Evolutionary conservation across 2,888 invertebrate genomes (phyloP).

Genomic region (Eudasyphora cyanicolor): DNA sequence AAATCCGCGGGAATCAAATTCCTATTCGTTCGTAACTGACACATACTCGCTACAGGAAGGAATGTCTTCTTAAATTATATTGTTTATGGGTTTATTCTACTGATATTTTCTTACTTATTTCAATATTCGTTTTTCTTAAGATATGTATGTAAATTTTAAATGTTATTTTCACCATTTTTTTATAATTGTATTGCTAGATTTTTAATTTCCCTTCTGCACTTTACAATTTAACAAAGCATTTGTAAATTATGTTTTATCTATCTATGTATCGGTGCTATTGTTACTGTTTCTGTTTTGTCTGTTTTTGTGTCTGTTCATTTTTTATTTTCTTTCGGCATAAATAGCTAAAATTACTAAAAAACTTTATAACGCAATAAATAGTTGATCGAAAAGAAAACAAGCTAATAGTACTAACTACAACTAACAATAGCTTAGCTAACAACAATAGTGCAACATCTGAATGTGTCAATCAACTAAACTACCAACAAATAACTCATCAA

Average conservation of each 20-base stretch:
- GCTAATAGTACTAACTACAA: neutral
- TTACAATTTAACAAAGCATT: neutral
- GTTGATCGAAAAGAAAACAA: neutral
- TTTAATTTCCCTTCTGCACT: too few species aligned
- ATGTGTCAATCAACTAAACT: neutral
- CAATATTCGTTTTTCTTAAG: too few species aligned
- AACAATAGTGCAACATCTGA: too few species aligned
- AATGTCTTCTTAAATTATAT: too few species aligned
- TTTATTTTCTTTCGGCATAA: slow-evolving; percentile 17
- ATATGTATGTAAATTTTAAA: too few species aligned
- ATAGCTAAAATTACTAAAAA: slow-evolving; percentile 47
- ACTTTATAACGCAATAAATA: slow-evolving; percentile 49
- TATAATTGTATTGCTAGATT: neutral
- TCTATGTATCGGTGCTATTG: neutral
- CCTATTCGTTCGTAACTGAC: too few species aligned
- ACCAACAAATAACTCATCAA: slow-evolving; percentile 13
- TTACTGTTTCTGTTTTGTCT: neutral
- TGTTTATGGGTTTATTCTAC: too few species aligned
- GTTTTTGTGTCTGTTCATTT: neutral
- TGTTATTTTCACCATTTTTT: too few species aligned
- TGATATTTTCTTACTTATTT: too few species aligned
- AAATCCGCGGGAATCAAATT: too few species aligned
- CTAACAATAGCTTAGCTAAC: neutral
- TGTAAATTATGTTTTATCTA: neutral
- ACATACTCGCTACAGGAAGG: too few species aligned